A percentile compares a stretch with the other conserved stretches of the same genome.
Evolutionary conservation across 2,797 vertebrate genomes (phyloP).

Genomic region (Synaphobranchus kaupii): DNA sequence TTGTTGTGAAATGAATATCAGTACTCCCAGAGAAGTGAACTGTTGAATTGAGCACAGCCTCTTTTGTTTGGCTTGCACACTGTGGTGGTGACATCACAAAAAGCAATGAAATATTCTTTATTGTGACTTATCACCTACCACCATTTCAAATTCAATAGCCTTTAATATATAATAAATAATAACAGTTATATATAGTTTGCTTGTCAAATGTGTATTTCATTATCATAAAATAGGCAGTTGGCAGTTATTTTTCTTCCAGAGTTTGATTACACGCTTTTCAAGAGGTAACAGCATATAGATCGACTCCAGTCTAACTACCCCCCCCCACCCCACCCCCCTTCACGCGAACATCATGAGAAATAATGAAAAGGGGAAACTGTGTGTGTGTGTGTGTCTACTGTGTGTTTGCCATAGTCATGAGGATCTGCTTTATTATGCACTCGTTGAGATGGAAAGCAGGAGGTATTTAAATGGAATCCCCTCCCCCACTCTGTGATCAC

Average conservation of each 20-base stretch:
- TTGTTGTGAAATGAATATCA: background rate
- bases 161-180: background rate
- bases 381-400: background rate
- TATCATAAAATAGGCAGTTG: background rate
- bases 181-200: background rate
- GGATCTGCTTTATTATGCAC: background rate
- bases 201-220: background rate
- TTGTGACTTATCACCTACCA: background rate
- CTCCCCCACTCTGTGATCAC: background rate
- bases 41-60: background rate
- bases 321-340: background rate
- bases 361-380: background rate
- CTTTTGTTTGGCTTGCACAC: background rate
- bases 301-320: background rate
- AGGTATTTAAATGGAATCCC: background rate
- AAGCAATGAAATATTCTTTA: background rate
- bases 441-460: background rate
- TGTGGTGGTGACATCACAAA: background rate
- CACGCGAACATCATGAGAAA: background rate
- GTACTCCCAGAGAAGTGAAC: background rate
- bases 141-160: background rate
- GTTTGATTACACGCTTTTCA: background rate
- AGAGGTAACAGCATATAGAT: background rate
- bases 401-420: background rate
- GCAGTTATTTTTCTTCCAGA: background rate